Evolutionary conservation across 2,113 vertebrate genomes (phyloP).

Genomic region (Carollia perspicillata): DNA sequence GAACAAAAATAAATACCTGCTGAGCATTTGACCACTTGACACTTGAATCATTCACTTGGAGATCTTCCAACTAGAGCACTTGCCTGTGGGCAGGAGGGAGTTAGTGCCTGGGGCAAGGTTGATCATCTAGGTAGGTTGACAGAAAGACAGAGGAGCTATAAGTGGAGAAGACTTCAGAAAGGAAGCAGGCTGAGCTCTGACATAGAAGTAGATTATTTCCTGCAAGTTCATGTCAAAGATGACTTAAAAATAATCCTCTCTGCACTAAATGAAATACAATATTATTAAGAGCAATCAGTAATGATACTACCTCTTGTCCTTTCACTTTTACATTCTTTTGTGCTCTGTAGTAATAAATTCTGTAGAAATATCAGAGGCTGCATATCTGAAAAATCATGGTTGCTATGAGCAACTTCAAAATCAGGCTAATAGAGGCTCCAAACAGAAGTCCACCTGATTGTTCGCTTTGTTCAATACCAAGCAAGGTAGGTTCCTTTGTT

Average conservation of each 20-base stretch:
- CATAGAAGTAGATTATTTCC: not conserved
- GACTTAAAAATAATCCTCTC: constrained; percentile 32
- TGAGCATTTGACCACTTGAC: not conserved
- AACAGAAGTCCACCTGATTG: not conserved
- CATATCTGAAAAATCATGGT: constrained; percentile 36
- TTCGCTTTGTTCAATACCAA: constrained; percentile 8
- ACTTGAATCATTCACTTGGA: constrained; percentile 10
- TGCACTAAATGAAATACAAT: not conserved
- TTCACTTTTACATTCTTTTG: constrained; percentile 21
- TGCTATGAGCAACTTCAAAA: constrained; percentile 7
- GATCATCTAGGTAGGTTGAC: not conserved
- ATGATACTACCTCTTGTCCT: constrained; percentile 20
- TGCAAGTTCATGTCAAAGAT: not conserved
- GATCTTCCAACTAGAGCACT: not conserved
- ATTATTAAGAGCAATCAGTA: constrained; percentile 33
- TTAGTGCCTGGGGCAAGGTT: not conserved
- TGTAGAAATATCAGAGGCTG: constrained; percentile 33
- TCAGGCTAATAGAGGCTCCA: not conserved
- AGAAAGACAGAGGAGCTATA: not conserved
- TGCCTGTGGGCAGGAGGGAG: not conserved
- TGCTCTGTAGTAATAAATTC: constrained; percentile 34
- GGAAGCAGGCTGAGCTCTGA: not conserved
- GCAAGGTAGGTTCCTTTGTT: not conserved
- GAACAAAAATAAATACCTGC: not conserved
- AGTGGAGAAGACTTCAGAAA: not conserved